A percentile compares a stretch with the other conserved stretches of the same genome.
These are phyloP conservation scores for Acleris literana DNA, from an alignment of 2,888 invertebrate species.

Conservation along the genomic window DNA sequence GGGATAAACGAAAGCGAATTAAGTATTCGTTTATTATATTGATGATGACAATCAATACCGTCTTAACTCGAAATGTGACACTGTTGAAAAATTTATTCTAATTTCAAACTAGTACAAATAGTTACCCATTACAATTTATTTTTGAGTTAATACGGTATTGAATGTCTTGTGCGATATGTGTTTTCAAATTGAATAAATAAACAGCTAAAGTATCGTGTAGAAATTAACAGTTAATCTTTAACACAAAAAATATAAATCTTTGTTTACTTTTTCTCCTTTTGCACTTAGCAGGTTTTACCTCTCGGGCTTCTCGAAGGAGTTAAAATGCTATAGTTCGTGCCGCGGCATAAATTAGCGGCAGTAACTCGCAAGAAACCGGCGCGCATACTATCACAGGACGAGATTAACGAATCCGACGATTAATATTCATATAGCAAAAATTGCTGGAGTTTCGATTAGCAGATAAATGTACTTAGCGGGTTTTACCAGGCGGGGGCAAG, in stretches of 20 bases:
- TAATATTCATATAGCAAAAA: constrained; percentile 72
- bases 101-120: too few species aligned
- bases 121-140: too few species aligned
- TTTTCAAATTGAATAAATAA: too few species aligned
- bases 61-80: too few species aligned
- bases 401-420: constrained; percentile 76
- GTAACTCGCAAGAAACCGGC: constrained; percentile 76
- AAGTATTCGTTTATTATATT: too few species aligned
- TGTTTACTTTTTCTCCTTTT: background rate
- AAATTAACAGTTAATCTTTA: background rate
- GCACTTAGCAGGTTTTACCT: constrained; percentile 47
- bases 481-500: constrained; percentile 3
- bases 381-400: constrained; percentile 80
- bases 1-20: too few species aligned
- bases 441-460: constrained; percentile 65
- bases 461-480: constrained; percentile 40
- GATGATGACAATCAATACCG: too few species aligned
- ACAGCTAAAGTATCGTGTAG: too few species aligned
- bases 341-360: constrained; percentile 77
- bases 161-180: too few species aligned
- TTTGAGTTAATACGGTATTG: too few species aligned
- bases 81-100: too few species aligned
- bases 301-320: constrained; percentile 68
- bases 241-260: background rate
- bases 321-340: constrained; percentile 83